These are phyloP conservation scores for Chaetogeoica ovagalla DNA, from an alignment of 2,888 invertebrate species.

Conservation along the genomic window DNA sequence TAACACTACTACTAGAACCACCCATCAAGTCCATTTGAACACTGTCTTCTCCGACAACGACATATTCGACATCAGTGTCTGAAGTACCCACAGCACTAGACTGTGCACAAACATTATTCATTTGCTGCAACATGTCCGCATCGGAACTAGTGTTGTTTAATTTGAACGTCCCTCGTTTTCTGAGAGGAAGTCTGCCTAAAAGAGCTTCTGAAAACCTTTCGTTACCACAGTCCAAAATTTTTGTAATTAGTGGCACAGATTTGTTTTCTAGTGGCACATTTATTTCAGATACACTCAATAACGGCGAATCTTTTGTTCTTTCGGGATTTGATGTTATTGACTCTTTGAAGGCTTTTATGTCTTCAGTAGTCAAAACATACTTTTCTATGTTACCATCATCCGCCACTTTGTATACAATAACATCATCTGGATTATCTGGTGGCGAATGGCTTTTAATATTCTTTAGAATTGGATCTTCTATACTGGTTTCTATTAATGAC, in stretches of 20 bases:
- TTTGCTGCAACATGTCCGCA: slow-evolving; percentile 35
- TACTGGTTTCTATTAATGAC: slow-evolving; percentile 49
- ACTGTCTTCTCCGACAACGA: slow-evolving; percentile 43
- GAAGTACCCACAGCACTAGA: slow-evolving; percentile 12
- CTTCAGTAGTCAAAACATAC: slow-evolving; percentile 57
- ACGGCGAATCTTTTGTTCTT: slow-evolving; percentile 34
- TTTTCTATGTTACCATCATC: slow-evolving; percentile 57
- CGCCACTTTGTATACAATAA: slow-evolving; percentile 56
- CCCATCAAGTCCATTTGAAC: slow-evolving; percentile 42
- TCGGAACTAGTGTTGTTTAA: slow-evolving; percentile 30
- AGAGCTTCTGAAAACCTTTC: slow-evolving; percentile 47
- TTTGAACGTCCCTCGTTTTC: slow-evolving; percentile 48
- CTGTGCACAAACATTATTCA: slow-evolving; percentile 31
- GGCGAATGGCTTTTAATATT: slow-evolving; percentile 54
- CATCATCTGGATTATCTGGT: slow-evolving; percentile 57
- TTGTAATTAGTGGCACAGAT: slow-evolving; percentile 36
- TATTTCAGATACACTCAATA: slow-evolving; percentile 40
- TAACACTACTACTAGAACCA: slow-evolving; percentile 4
- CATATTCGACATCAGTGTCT: slow-evolving; percentile 45
- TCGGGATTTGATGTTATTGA: slow-evolving; percentile 29
- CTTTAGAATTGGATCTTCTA: slow-evolving; percentile 53
- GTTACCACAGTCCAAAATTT: slow-evolving; percentile 44
- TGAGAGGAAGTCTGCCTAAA: slow-evolving; percentile 32
- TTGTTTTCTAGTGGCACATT: slow-evolving; percentile 45
- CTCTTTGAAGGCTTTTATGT: slow-evolving; percentile 56